A percentile compares a stretch with the other conserved stretches of the same genome.
Evolutionary conservation across 2,888 invertebrate species (phyloP).

Genomic region (Phyllotreta striolata): DNA sequence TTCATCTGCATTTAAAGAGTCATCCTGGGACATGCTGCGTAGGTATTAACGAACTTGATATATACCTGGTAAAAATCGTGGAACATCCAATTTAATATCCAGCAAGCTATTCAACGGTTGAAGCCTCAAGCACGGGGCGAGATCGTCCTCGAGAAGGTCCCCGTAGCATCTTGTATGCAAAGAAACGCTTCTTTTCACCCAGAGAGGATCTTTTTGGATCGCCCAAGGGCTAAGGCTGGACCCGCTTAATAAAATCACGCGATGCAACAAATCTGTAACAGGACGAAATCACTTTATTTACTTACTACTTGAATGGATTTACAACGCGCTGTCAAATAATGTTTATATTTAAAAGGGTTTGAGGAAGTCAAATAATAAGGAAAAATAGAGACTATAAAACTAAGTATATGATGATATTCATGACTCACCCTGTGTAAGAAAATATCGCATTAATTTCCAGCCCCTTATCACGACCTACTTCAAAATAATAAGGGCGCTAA

Average conservation of each 20-base stretch:
- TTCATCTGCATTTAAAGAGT: not conserved
- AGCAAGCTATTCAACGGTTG: conserved; percentile 79
- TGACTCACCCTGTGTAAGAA: too few species aligned
- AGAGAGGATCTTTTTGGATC: conserved; percentile 82
- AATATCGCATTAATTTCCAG: too few species aligned
- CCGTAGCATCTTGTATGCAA: conserved; percentile 86
- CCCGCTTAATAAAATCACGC: conserved; percentile 88
- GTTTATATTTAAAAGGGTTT: too few species aligned
- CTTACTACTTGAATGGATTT: too few species aligned
- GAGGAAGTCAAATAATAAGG: too few species aligned
- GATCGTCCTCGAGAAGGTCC: conserved; percentile 80
- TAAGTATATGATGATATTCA: too few species aligned
- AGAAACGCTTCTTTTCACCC: conserved; percentile 81
- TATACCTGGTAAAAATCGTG: conserved; percentile 77
- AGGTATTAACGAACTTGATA: not conserved
- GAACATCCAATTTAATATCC: conserved; percentile 78
- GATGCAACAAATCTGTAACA: conserved; percentile 81
- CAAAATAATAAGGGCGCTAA: not conserved
- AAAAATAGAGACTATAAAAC: too few species aligned
- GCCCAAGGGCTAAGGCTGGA: conserved; percentile 94
- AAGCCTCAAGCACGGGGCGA: conserved; percentile 84
- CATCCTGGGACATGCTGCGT: too few species aligned
- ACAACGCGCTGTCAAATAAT: too few species aligned
- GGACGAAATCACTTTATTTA: not conserved
- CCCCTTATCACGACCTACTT: too few species aligned